Conservation (phyloP, 2,888 invertebrate species). For the Actias luna region DNA sequence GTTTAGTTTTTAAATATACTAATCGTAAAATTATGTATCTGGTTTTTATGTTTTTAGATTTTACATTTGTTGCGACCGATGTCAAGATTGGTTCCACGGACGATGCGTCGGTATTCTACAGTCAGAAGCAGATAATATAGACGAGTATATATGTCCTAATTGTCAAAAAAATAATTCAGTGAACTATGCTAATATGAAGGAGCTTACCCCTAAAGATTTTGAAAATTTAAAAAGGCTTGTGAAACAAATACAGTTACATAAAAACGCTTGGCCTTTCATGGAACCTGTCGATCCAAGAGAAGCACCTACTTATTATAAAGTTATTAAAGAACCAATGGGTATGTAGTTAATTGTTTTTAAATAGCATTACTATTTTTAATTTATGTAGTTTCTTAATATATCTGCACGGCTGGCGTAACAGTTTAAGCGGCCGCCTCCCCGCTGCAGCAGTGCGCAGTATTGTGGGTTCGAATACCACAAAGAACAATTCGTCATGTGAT, state of each 20-base stretch:
- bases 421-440: too few species aligned
- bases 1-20: background rate
- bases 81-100: conserved; percentile 99
- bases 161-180: conserved; percentile 95
- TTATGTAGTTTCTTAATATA: background rate
- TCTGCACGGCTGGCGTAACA: too few species aligned
- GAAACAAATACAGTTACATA: conserved; percentile 95
- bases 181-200: conserved; percentile 95
- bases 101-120: conserved; percentile 97
- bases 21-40: background rate
- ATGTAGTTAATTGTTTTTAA: conserved; percentile 49
- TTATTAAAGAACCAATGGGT: conserved; percentile 98
- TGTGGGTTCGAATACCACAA: too few species aligned
- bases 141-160: conserved; percentile 97
- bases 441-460: too few species aligned
- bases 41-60: conserved; percentile 84
- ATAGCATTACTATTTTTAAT: background rate
- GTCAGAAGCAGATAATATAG: conserved; percentile 96
- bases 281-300: conserved; percentile 97
- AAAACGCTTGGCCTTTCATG: conserved; percentile 99
- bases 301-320: conserved; percentile 98
- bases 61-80: conserved; percentile 99
- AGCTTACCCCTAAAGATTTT: conserved; percentile 89
- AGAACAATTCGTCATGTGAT: too few species aligned
- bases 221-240: conserved; percentile 92